A percentile compares a stretch with the other conserved stretches of the same genome.
Conservation (phyloP, 1,140 invertebrate species). For the Fopius arisanus region DNA sequence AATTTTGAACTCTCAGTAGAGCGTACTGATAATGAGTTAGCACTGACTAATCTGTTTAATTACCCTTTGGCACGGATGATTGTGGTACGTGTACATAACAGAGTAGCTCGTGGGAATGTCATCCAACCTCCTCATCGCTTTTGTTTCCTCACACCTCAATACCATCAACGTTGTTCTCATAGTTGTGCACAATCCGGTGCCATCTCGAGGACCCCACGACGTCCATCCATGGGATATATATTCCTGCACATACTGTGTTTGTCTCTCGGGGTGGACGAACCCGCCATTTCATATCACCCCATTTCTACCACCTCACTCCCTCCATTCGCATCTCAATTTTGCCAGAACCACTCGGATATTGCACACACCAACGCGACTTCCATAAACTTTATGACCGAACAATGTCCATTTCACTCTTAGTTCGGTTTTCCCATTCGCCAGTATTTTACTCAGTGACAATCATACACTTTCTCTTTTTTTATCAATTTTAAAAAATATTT, state of each 20-base stretch:
- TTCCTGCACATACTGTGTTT: neutral
- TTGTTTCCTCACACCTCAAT: neutral
- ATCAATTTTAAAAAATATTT: too few relatives aligned
- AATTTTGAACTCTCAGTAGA: too few relatives aligned
- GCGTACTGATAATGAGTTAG: neutral
- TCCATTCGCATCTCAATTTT: slow-evolving; percentile 30
- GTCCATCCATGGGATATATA: neutral
- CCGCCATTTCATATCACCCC: neutral
- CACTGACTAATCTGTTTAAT: neutral
- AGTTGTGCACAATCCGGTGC: neutral
- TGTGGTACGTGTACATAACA: neutral
- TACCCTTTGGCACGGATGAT: neutral
- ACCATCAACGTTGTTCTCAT: neutral
- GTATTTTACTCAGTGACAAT: neutral
- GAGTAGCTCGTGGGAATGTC: neutral
- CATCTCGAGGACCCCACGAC: neutral
- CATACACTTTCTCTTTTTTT: neutral
- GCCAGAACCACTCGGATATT: slow-evolving; percentile 38
- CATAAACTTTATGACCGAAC: slow-evolving; percentile 42
- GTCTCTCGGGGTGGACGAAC: neutral
- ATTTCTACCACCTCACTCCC: neutral
- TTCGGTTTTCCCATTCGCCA: slow-evolving; percentile 26
- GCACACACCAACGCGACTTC: slow-evolving; percentile 35
- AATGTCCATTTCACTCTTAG: slow-evolving; percentile 37
- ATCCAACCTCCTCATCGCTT: neutral